Evolutionary conservation across 2,113 vertebrate species (phyloP).

Genomic region (Oenanthe oenanthe): DNA sequence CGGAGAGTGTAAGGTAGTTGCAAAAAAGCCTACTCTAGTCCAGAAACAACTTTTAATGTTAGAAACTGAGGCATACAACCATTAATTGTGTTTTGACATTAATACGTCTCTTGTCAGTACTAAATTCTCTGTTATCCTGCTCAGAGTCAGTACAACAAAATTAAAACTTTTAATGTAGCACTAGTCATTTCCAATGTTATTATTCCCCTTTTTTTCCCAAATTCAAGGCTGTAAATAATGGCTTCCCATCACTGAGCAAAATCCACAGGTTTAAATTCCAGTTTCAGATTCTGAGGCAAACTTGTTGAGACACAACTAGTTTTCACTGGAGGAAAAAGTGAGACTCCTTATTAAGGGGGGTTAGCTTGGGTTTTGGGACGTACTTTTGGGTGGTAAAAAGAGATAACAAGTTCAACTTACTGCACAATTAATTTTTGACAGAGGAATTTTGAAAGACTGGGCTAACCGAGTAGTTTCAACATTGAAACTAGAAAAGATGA

Average conservation of each 20-base stretch:
- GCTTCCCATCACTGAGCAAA: not conserved
- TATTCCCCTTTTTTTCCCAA: not conserved
- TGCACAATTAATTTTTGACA: not conserved
- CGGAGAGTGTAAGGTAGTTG: not conserved
- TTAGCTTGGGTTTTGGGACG: not conserved
- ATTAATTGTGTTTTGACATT: not conserved
- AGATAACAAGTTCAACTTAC: not conserved
- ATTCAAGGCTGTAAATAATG: not conserved
- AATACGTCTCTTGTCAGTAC: not conserved
- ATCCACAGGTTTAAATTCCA: not conserved
- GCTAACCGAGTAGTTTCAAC: rapidly evolving
- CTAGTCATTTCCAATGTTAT: not conserved
- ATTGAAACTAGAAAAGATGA: not conserved
- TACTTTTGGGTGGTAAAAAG: not conserved
- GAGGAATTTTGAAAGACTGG: not conserved
- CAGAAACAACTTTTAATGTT: not conserved
- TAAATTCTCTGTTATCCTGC: not conserved
- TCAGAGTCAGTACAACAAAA: not conserved
- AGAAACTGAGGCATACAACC: not conserved
- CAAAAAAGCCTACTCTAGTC: not conserved
- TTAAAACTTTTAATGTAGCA: not conserved
- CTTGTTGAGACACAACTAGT: not conserved
- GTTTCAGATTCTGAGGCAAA: not conserved
- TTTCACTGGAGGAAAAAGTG: not conserved
- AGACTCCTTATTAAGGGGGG: not conserved